These are phyloP conservation scores for Eustalomyia histrio DNA, from an alignment of 2,888 invertebrate species.

Conservation along the genomic window DNA sequence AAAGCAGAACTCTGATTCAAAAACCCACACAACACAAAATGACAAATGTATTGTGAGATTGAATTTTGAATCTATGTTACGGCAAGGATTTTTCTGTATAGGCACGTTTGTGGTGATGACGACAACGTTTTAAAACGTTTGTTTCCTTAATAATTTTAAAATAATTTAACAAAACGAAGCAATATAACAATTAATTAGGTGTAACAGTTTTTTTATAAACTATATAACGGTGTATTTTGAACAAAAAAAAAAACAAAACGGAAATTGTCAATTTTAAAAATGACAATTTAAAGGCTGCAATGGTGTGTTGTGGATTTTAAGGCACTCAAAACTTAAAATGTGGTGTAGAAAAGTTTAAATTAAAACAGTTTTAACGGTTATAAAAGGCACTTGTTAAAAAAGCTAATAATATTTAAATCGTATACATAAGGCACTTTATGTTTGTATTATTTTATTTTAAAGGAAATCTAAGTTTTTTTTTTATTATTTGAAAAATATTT, in stretches of 20 bases:
- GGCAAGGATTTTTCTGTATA: constrained; percentile 57
- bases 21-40: constrained; percentile 22
- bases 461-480: neutral
- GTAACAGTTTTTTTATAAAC: constrained; percentile 50
- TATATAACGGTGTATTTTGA: constrained; percentile 29
- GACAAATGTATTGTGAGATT: neutral
- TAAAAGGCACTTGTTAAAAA: constrained; percentile 61
- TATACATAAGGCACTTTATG: constrained; percentile 63
- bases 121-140: constrained; percentile 58
- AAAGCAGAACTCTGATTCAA: constrained; percentile 62
- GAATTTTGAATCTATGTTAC: constrained; percentile 61
- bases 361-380: constrained; percentile 30
- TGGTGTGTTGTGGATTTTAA: constrained; percentile 32
- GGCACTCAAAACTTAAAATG: constrained; percentile 55
- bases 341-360: constrained; percentile 8
- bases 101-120: constrained; percentile 65
- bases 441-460: constrained; percentile 25
- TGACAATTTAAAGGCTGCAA: constrained; percentile 47
- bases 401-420: constrained; percentile 50
- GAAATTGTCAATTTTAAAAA: constrained; percentile 20
- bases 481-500: constrained; percentile 40
- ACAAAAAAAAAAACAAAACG: constrained; percentile 1
- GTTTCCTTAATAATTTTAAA: constrained; percentile 17
- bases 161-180: constrained; percentile 54
- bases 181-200: constrained; percentile 52